Evolutionary conservation across 2,113 vertebrate species (phyloP).

Genomic region (Epinephelus lanceolatus): DNA sequence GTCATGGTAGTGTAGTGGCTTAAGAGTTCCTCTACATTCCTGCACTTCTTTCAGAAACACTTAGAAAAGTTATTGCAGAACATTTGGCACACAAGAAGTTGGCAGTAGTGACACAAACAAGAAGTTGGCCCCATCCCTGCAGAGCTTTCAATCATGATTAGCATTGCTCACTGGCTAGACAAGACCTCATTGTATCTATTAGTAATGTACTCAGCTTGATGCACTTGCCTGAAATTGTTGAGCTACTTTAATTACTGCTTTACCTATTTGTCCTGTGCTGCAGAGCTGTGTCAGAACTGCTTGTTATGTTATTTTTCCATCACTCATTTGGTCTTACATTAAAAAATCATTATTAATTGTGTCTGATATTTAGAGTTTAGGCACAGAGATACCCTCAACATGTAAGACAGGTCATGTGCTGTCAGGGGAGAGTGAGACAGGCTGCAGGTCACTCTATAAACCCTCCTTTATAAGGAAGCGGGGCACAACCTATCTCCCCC

Average conservation of each 20-base stretch:
- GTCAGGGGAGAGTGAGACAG: slow-evolving; percentile 60
- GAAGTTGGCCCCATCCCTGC: slow-evolving; percentile 60
- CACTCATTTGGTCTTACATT: background rate
- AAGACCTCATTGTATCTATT: slow-evolving; percentile 67
- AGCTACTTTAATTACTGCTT: slow-evolving; percentile 46
- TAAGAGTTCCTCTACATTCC: slow-evolving; percentile 34
- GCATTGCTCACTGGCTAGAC: slow-evolving; percentile 63
- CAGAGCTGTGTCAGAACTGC: slow-evolving; percentile 9
- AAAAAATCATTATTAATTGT: background rate
- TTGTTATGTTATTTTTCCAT: background rate
- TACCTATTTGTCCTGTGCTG: background rate
- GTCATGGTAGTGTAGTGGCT: slow-evolving; percentile 11
- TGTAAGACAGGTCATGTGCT: slow-evolving; percentile 47
- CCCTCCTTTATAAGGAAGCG: slow-evolving; percentile 75
- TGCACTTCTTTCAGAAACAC: slow-evolving; percentile 51
- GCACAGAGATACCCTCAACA: slow-evolving; percentile 41
- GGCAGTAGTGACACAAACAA: slow-evolving; percentile 70
- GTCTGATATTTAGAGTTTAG: slow-evolving; percentile 20
- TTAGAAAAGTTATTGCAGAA: slow-evolving; percentile 64
- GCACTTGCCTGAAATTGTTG: slow-evolving; percentile 26
- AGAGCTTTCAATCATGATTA: slow-evolving; percentile 71
- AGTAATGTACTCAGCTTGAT: slow-evolving; percentile 48
- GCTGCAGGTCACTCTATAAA: slow-evolving; percentile 73
- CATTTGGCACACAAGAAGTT: slow-evolving; percentile 54
- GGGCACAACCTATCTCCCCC: slow-evolving; percentile 72